phyloP scores from a whole-genome alignment of 1,140 invertebrate species.

The Ectropis grisescens region DNA sequence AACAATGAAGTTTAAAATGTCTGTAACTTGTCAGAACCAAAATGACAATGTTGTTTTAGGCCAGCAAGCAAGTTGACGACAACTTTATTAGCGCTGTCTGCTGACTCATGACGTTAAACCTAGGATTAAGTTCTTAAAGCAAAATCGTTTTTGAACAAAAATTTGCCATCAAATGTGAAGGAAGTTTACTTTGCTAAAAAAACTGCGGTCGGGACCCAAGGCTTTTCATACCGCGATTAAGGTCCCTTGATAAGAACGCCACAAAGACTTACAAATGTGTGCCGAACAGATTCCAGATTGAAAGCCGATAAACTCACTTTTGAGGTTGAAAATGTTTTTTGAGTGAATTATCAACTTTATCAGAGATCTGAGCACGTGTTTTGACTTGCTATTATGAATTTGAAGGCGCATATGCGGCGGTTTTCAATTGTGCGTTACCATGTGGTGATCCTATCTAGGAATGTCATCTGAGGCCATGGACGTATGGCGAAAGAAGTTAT shows the following conservation, averaged over 20 bases:
- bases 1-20: too few species aligned
- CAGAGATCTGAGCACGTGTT: constrained; percentile 54
- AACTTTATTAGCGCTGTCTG: too few species aligned
- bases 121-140: too few species aligned
- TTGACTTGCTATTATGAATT: constrained; percentile 43
- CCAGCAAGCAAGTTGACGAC: too few species aligned
- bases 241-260: constrained; percentile 52
- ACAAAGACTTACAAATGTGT: constrained; percentile 58
- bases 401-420: constrained; percentile 15
- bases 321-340: constrained; percentile 45
- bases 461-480: constrained; percentile 12
- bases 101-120: too few species aligned
- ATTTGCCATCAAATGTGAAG: too few species aligned
- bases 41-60: too few species aligned
- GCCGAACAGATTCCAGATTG: constrained; percentile 56
- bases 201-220: constrained; percentile 37
- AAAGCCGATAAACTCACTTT: constrained; percentile 57
- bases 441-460: constrained; percentile 13
- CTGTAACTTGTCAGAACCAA: too few species aligned
- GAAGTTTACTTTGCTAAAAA: constrained; percentile 40
- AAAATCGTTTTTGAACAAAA: too few species aligned
- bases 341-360: constrained; percentile 27
- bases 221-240: constrained; percentile 53
- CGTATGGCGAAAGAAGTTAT: constrained; percentile 1
- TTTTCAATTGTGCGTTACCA: constrained; percentile 24